phyloP scores from a whole-genome alignment of 2,888 invertebrate species.

The Diploptera punctata region DNA sequence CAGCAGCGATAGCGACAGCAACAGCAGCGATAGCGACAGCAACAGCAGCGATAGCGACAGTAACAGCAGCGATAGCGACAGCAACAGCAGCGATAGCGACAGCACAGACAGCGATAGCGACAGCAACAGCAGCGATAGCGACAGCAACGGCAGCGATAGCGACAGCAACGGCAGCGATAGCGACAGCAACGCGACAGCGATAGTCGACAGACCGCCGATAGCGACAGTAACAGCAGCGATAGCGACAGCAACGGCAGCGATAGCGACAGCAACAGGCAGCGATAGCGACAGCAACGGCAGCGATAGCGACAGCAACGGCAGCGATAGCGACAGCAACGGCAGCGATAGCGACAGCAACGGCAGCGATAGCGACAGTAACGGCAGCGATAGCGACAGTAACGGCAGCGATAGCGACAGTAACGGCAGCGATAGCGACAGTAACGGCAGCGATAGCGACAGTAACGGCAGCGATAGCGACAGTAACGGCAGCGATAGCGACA shows the following conservation, averaged over 20 bases:
- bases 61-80: not conserved
- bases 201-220: not conserved
- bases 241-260: too few species aligned
- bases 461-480: slow-evolving; percentile 10
- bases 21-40: too few species aligned
- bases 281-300: not conserved
- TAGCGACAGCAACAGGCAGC: not conserved
- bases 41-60: not conserved
- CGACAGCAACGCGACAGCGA: not conserved
- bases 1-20: not conserved
- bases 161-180: not conserved
- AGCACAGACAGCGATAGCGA: not conserved
- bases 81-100: not conserved
- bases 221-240: not conserved
- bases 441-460: slow-evolving; percentile 5
- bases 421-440: slow-evolving; percentile 11
- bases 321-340: slow-evolving; percentile 6
- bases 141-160: not conserved
- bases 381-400: not conserved
- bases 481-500: slow-evolving; percentile 3
- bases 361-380: slow-evolving; percentile 6
- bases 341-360: slow-evolving; percentile 5
- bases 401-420: slow-evolving; percentile 1
- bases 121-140: not conserved
- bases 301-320: not conserved